phyloP scores from a whole-genome alignment of 2,113 vertebrate genomes.

The Phocoena sinus region DNA sequence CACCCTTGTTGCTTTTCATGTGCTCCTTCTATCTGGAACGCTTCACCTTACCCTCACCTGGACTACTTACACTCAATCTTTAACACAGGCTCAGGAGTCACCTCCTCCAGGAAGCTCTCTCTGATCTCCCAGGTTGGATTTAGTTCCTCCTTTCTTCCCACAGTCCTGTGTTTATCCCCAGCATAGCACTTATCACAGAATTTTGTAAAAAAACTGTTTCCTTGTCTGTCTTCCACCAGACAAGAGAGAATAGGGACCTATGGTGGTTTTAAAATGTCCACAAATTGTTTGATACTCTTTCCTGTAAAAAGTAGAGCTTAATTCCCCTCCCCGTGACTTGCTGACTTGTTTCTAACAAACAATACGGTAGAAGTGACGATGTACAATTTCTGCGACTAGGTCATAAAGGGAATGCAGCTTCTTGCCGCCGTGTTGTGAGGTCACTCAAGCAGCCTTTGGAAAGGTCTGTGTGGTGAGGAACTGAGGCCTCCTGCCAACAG shows the following conservation, averaged over 20 bases:
- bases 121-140: background rate
- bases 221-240: background rate
- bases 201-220: background rate
- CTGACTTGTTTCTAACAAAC: background rate
- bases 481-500: background rate
- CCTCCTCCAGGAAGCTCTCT: background rate
- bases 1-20: background rate
- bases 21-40: background rate
- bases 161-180: background rate
- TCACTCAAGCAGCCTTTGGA: background rate
- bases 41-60: background rate
- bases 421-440: accelerated
- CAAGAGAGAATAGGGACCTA: background rate
- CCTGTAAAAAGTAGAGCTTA: background rate
- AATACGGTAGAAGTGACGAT: accelerated
- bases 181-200: background rate
- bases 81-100: background rate
- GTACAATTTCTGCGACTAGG: background rate
- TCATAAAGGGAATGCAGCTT: background rate
- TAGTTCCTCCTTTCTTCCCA: background rate
- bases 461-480: background rate
- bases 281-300: background rate
- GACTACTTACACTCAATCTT: background rate
- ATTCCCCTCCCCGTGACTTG: background rate
- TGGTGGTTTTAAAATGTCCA: background rate